Base-by-base conservation (phyloP, 2,113 vertebrate genomes). In the Lepus americanus region DNA sequence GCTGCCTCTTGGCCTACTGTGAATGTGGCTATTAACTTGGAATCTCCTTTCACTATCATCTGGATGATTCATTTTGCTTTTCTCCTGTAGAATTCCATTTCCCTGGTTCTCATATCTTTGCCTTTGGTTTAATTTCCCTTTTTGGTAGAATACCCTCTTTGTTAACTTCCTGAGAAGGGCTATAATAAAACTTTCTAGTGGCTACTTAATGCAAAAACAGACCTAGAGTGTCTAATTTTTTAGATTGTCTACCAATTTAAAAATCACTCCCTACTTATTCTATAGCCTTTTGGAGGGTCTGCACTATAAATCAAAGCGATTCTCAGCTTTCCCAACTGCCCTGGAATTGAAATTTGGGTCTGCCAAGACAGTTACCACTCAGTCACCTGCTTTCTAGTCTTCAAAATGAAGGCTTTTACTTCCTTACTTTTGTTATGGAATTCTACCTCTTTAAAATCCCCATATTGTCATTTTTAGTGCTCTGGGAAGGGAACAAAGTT, bases 181-280 rank as follows among this genome's bases (percentile, higher is more conserved):
- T 74, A 74, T 1, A 93, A 44, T 73, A 39, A 85, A 95, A 88
- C 77, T 83, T 59, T 85, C 39, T 80, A 89, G 20, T 77, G 61
- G 74, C 23, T 29, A 95, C 22, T 59, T 6, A 39, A 51, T 74
- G 22, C 31, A 90, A 66, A 92, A 87, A 82, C 55, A 16, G n/a
- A 92, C 31, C 39, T 29, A 73, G 23, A 64, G 20, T 49, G 16
- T 31, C 9, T 91, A 70, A 73, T 36, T 70, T 89, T 76, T 63
- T 61, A 77, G 7, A 73, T 51, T 69, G 59, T 55, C 67, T 53
- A 61, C n/a, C 9, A 70, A 74, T 89, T 31, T 92, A 70, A 74
- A 14, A 44, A 25, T 79, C 27, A 66, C 82, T 86, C 49, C 73
- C 86, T 69, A 8, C 51, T 59, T 94, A 70, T 81, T 69, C 61